Percentiles rank a stretch among this genome's conserved stretches.
phyloP scores from a whole-genome alignment of 2,888 invertebrate species.

The Cephus sareptanus region DNA sequence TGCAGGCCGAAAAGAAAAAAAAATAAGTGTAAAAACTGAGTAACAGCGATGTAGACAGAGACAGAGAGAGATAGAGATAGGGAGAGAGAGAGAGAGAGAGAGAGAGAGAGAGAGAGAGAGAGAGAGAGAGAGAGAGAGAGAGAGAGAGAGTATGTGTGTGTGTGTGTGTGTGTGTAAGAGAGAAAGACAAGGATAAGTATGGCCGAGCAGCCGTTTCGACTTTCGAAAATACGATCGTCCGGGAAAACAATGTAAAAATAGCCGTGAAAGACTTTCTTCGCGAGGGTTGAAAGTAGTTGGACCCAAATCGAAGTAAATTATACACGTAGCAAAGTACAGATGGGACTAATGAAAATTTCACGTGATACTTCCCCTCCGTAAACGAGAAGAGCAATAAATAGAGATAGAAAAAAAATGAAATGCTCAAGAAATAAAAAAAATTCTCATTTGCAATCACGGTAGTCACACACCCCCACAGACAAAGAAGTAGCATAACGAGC shows the following conservation, averaged over 20 bases:
- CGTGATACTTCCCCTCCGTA: background rate
- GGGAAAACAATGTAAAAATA: slow-evolving; percentile 52
- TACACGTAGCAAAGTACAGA: too few species aligned
- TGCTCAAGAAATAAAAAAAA: too few species aligned
- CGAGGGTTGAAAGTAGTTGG: background rate
- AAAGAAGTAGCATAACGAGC: background rate
- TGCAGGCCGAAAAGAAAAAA: background rate
- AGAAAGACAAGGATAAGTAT: background rate
- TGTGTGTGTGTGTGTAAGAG: background rate
- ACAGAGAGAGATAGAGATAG: background rate
- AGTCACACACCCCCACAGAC: background rate
- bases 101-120: background rate
- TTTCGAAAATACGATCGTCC: slow-evolving; percentile 48
- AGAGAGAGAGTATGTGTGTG: background rate
- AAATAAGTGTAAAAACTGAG: too few species aligned
- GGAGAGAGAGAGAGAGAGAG: background rate
- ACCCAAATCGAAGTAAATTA: too few species aligned
- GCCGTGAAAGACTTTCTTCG: slow-evolving; percentile 45
- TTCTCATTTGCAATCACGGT: too few species aligned
- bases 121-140: background rate
- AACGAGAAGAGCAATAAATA: background rate
- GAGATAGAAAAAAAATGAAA: background rate
- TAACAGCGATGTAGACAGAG: background rate
- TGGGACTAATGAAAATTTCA: too few species aligned
- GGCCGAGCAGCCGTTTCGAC: slow-evolving; percentile 35